Percentiles rank a stretch among this genome's conserved stretches.
These are phyloP conservation scores for Alosa sapidissima DNA, from an alignment of 2,797 vertebrate species.

Conservation along the genomic window DNA sequence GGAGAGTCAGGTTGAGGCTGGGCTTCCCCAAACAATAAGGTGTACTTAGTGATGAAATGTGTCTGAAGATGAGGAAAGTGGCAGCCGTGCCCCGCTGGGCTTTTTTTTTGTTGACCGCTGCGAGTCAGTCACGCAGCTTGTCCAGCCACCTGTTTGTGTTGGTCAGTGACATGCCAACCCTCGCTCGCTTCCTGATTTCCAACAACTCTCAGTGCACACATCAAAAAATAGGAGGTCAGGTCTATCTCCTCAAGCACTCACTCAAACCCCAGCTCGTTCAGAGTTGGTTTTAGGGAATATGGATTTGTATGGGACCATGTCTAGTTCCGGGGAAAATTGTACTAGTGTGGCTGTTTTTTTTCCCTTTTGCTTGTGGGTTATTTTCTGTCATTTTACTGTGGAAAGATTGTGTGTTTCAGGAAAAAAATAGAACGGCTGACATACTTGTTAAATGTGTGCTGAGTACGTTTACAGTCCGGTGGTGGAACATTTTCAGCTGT, in stretches of 20 bases:
- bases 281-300: background rate
- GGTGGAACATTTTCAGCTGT: slow-evolving; percentile 25
- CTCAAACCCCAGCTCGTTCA: background rate
- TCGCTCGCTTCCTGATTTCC: background rate
- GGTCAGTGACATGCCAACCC: background rate
- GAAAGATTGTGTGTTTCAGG: slow-evolving; percentile 31
- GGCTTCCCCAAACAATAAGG: background rate
- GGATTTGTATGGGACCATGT: background rate
- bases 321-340: background rate
- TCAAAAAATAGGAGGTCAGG: background rate
- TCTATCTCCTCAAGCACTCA: background rate
- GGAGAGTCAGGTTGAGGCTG: background rate
- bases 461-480: background rate
- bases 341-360: background rate
- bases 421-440: background rate
- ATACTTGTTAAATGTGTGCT: slow-evolving; percentile 34
- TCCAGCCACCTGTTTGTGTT: slow-evolving; percentile 52
- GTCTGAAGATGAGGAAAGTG: background rate
- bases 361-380: slow-evolving; percentile 19
- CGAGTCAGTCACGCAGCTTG: slow-evolving; percentile 44
- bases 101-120: background rate
- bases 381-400: slow-evolving; percentile 38
- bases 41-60: background rate
- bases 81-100: background rate
- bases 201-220: background rate